Evolutionary conservation across 2,888 invertebrate genomes (phyloP), one percentile per base, ranked within the genome.

Genomic region (Meloe dianella): DNA sequence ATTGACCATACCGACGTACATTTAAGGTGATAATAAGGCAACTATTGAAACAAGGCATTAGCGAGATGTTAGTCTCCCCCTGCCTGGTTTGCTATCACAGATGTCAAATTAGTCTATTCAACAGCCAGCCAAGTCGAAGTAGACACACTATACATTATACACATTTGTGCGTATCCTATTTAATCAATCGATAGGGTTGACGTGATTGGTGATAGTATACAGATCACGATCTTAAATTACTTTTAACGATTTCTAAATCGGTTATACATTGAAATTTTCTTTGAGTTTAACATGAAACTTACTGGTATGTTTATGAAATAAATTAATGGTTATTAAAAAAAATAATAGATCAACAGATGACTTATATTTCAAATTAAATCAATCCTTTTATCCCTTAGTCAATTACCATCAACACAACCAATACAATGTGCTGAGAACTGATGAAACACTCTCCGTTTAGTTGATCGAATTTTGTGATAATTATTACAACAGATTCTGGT

Each of bases 401-500:
- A 51, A 51, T 51, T 51, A 51, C 10, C 47, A n/a, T 72, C 70
- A 70, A 73, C 67, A 75, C n/a, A n/a, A n/a, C n/a, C n/a, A n/a
- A n/a, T n/a, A n/a, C n/a, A n/a, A n/a, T n/a, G n/a, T 27, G 27
- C 27, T 27, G 4, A 27, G 27, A 27, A 27, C 4, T 27, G 27
- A 27, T 27, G 27, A 27, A 27, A 27, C 71, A 69, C 68, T 72
- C 68, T 70, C 68, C 70, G 73, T 74, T 70, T 71, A 72, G 71
- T 70, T 68, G 70, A 70, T 72, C 73, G 74, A 73, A 74, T 75
- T 75, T 77, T n/a, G 32, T 32, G 75, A 72, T 76, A 77, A 78
- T 78, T 75, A 77, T 77, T 75, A 74, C 73, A 75, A 76, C 76
- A 71, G 74, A 64, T 71, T 71, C 70, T 58, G 17, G 73, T 76